Base-by-base conservation (phyloP, 2,888 invertebrate genomes). In the Eutolmus rufibarbis region DNA sequence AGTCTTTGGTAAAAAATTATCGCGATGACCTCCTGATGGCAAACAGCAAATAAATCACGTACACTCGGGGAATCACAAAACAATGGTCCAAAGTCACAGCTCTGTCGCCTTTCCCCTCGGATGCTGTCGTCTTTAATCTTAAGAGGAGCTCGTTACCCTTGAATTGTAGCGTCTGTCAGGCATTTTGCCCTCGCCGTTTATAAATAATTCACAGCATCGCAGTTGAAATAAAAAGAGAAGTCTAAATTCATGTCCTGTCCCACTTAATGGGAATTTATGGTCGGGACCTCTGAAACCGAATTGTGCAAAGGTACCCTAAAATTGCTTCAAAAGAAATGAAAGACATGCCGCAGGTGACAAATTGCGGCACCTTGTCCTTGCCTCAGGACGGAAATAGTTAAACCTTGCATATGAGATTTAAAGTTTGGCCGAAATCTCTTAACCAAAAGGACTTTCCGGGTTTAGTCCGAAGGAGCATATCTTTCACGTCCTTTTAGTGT, bases 181-280 rank as follows among this genome's bases (percentile, higher is more conserved):
- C 76, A 76, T 31, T n/a, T 76, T 31, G 34, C 37, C 76, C 76
- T 76, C 19, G 16, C 5, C 37, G 37, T 23, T 8, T 78, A 78
- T 78, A 78, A 78, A 78, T 78, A 78, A 78, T 78, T 78, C 78
- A 37, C 37, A 37, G 19, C 78, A 78, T 43, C 78, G 23, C 78
- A 78, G 19, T 43, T 78, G 37, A 43, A 78, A 19, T 37, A 78
- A 40, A 43, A 23, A 78, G 66, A 66, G 28, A 78, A 43, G 40
- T 43, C 78, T 43, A 78, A 78, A 78, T 78, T 78, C 40, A 76
- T n/a, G 76, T 37, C n/a, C 43, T 43, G 23, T 43, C 43, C 12
- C 8, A 43, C 23, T 78, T 78, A 40, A 40, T 43, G 46, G n/a
- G 23, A 43, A 78, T 78, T 43, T 78, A 78, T 14, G 46, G 40